Base-by-base conservation (phyloP, 2,113 vertebrate genomes). In the Perognathus longimembris region DNA sequence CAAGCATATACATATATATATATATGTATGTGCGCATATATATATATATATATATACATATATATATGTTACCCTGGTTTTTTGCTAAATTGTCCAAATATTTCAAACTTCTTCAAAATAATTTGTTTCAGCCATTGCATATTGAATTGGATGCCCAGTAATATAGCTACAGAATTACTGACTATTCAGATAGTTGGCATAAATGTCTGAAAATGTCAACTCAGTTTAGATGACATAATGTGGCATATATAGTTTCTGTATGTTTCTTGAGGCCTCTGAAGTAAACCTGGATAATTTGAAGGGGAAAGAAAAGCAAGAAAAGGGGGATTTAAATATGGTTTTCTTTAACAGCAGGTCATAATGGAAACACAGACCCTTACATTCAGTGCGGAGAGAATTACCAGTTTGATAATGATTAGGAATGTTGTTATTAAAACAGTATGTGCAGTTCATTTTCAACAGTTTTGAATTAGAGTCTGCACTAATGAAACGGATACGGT, bases 401-500 rank as follows among this genome's bases (percentile, higher is more conserved):
- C 98, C 98, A 97, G 97, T 98, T 98, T 98, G 98, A 98, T 98
- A 98, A 98, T 97, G 97, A 98, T 98, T 98, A 97, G 97, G 97
- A 98, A 98, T 98, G 98, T 97, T 98, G 97, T 98, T 98, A 98
- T 98, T 98, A 98, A 98, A 98, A 98, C 98, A 98, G 98, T 98
- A 98, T 98, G 98, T 97, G 98, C 97, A 98, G 98, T 98, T 98
- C 98, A 98, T 98, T 98, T 98, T 98, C 98, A 98, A 98, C 98
- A 98, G 98, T 98, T 98, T 98, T 98, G 98, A 98, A 98, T 98
- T 98, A 98, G 98, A 98, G 98, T 97, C 98, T 97, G 97, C 97
- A 96, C 98, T 98, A 98, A 98, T 98, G 98, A 98, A 98, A 98
- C 96, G 97, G 98, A 98, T 98, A 98, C 97, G 98, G 98, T 98